A percentile compares a stretch with the other conserved stretches of the same genome.
These are phyloP conservation scores for Plusia festucae DNA, from an alignment of 2,888 invertebrate genomes.

Conservation along the genomic window DNA sequence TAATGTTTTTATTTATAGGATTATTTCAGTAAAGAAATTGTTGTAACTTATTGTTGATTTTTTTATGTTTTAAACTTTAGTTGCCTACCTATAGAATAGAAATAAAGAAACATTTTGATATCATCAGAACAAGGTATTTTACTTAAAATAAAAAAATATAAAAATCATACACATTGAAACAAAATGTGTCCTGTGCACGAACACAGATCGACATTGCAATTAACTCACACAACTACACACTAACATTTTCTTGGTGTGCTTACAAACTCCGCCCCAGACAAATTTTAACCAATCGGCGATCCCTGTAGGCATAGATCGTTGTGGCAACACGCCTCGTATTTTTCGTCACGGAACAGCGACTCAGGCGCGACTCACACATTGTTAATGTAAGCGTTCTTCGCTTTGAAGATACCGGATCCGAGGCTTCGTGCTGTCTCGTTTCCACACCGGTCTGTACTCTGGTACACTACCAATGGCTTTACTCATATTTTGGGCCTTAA, in stretches of 20 bases:
- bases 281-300: slow-evolving; percentile 83
- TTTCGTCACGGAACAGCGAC: slow-evolving; percentile 88
- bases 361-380: slow-evolving; percentile 89
- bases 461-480: slow-evolving; percentile 29
- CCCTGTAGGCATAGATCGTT: slow-evolving; percentile 85
- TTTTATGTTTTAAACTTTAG: not conserved
- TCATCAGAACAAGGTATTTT: not conserved
- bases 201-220: slow-evolving; percentile 85
- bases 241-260: slow-evolving; percentile 81
- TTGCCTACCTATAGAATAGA: not conserved
- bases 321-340: slow-evolving; percentile 87
- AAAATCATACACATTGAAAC: slow-evolving; percentile 76
- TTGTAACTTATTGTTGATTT: no score
- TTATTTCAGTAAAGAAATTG: not conserved
- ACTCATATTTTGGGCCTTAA: slow-evolving; percentile 31
- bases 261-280: slow-evolving; percentile 83
- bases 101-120: slow-evolving; percentile 12
- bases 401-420: slow-evolving; percentile 85
- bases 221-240: slow-evolving; percentile 81
- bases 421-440: slow-evolving; percentile 81
- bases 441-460: slow-evolving; percentile 67
- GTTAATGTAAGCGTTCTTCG: slow-evolving; percentile 84
- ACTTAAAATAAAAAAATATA: slow-evolving; percentile 65
- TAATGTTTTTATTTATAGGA: not conserved
- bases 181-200: slow-evolving; percentile 80